A percentile compares a stretch with the other conserved stretches of the same genome.
Conservation (phyloP, 2,888 invertebrate genomes). For the Tenthredo notha region DNA sequence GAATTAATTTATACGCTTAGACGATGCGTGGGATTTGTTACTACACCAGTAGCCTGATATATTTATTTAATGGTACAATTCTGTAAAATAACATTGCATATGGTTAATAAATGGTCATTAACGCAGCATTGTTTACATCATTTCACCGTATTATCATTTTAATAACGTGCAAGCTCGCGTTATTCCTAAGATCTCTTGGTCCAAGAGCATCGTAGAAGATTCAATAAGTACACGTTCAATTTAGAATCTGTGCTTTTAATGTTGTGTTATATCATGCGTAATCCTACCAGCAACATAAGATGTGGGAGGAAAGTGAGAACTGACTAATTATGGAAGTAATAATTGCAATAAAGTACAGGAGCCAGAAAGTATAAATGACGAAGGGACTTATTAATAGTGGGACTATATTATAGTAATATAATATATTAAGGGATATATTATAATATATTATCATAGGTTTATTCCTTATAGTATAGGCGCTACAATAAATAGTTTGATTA, state of each 20-base stretch:
- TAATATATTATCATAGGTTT: not conserved
- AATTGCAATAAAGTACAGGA: not conserved
- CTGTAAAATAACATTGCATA: not conserved
- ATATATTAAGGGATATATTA: no score
- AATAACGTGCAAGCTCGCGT: not conserved
- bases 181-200: not conserved
- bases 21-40: not conserved
- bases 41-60: constrained; percentile 21
- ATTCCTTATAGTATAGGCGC: not conserved
- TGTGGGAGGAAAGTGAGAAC: not conserved
- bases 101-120: constrained; percentile 35
- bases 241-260: not conserved
- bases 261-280: not conserved
- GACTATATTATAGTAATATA: no score
- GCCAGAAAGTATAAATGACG: no score
- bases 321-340: not conserved
- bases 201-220: not conserved
- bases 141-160: not conserved
- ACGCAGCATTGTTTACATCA: not conserved
- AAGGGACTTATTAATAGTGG: no score
- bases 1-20: constrained; percentile 25
- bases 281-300: not conserved
- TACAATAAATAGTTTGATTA: constrained; percentile 15
- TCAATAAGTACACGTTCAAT: not conserved
- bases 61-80: constrained; percentile 37